These are phyloP conservation scores for Psilanteris sp. DNA, from an alignment of 1,140 invertebrate species.

Conservation along the genomic window DNA sequence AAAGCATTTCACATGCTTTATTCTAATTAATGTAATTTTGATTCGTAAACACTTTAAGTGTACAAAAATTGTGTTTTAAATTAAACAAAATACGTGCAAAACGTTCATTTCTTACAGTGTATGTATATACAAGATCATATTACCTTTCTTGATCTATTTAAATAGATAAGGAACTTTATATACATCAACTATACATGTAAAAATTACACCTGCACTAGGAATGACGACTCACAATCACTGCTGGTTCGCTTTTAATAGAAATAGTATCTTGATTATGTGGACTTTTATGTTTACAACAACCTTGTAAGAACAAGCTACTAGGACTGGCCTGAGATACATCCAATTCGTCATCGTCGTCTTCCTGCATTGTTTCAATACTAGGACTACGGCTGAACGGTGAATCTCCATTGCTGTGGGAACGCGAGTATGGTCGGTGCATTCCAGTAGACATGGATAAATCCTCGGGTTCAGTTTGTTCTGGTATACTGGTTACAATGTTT, in stretches of 20 bases:
- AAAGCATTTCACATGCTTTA: too few relatives aligned
- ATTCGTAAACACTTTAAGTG: too few relatives aligned
- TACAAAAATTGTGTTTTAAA: too few relatives aligned
- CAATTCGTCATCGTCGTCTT: conserved; percentile 70
- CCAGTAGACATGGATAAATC: conserved; percentile 85
- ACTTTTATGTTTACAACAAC: conserved; percentile 3
- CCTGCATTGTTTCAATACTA: conserved; percentile 66
- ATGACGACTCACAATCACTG: conserved; percentile 44
- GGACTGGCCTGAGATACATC: conserved; percentile 67
- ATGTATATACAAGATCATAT: too few relatives aligned
- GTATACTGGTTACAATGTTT: conserved; percentile 77
- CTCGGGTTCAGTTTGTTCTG: conserved; percentile 94
- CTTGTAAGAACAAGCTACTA: conserved; percentile 66
- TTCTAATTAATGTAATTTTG: too few relatives aligned
- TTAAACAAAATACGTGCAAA: too few relatives aligned
- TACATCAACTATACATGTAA: neutral
- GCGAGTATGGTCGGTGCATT: conserved; percentile 66
- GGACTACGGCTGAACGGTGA: conserved; percentile 71
- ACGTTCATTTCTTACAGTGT: too few relatives aligned
- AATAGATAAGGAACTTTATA: neutral
- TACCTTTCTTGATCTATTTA: too few relatives aligned
- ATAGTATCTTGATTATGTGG: conserved; percentile 1
- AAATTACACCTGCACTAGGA: conserved; percentile 66
- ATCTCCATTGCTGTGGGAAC: conserved; percentile 71
- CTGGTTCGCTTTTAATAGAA: conserved; percentile 14